These are phyloP conservation scores for Proterorhinus semilunaris DNA, from an alignment of 2,113 vertebrate species.

Conservation along the genomic window DNA sequence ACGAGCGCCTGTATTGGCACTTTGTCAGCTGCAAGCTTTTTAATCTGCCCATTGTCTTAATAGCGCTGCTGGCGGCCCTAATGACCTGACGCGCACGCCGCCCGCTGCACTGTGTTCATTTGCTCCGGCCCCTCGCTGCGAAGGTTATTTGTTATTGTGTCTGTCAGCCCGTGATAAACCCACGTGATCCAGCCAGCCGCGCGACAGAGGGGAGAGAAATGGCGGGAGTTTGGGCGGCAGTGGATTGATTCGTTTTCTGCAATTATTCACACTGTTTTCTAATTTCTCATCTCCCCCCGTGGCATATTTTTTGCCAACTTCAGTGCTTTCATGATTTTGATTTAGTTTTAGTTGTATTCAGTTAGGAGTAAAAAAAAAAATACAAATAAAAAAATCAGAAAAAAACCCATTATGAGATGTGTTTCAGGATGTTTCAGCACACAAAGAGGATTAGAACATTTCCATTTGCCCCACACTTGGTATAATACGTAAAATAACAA, in stretches of 20 bases:
- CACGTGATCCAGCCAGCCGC: slow-evolving; percentile 68
- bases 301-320: neutral
- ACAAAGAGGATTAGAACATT: too few species aligned
- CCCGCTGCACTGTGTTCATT: slow-evolving; percentile 79
- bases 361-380: too few species aligned
- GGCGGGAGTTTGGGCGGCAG: slow-evolving; percentile 36
- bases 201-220: slow-evolving; percentile 18
- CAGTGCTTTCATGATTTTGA: too few species aligned
- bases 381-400: too few species aligned
- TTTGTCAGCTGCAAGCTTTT: slow-evolving; percentile 69
- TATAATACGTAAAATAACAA: too few species aligned
- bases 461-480: too few species aligned
- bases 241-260: slow-evolving; percentile 26
- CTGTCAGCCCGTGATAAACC: slow-evolving; percentile 80
- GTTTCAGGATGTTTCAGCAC: too few species aligned
- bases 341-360: too few species aligned
- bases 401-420: too few species aligned
- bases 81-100: slow-evolving; percentile 69
- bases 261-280: slow-evolving; percentile 55
- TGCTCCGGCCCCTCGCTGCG: slow-evolving; percentile 62
- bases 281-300: slow-evolving; percentile 45
- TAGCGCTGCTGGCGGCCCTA: slow-evolving; percentile 75
- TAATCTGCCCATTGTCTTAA: slow-evolving; percentile 77
- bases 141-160: slow-evolving; percentile 81
- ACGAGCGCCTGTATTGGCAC: slow-evolving; percentile 44